These are phyloP conservation scores for Pseudanteris insignis DNA, from an alignment of 2,888 invertebrate genomes.

Conservation along the genomic window DNA sequence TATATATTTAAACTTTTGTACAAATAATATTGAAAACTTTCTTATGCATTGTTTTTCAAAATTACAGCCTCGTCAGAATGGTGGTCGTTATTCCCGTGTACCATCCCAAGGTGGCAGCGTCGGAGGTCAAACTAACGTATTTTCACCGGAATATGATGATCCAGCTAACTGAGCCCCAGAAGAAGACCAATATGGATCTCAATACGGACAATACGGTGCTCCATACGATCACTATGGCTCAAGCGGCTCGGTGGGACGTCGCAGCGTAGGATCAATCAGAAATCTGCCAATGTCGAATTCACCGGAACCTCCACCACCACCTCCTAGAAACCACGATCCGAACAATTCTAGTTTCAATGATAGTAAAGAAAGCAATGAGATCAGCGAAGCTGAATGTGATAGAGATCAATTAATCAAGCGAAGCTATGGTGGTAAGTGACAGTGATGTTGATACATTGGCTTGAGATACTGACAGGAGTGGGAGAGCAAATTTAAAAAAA, in stretches of 20 bases:
- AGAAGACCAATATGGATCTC: conserved; percentile 90
- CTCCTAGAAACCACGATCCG: conserved; percentile 83
- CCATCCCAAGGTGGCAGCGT: conserved; percentile 81
- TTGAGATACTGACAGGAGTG: conserved; percentile 24
- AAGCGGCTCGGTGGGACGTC: conserved; percentile 78
- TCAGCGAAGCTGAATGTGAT: conserved; percentile 93
- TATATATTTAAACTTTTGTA: background rate
- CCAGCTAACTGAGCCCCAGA: conserved; percentile 92
- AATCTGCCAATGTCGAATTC: conserved; percentile 71
- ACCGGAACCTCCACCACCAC: conserved; percentile 77
- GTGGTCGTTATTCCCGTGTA: conserved; percentile 79
- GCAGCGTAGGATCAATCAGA: conserved; percentile 71
- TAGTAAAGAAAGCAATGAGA: conserved; percentile 93
- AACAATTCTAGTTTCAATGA: conserved; percentile 85
- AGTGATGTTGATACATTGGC: conserved; percentile 13
- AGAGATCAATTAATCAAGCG: conserved; percentile 81
- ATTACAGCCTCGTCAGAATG: conserved; percentile 73
- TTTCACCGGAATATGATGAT: conserved; percentile 87
- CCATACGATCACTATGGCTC: conserved; percentile 92
- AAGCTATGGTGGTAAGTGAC: conserved; percentile 82
- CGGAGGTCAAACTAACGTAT: conserved; percentile 70
- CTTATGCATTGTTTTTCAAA: conserved; percentile 10
- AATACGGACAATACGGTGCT: conserved; percentile 82
- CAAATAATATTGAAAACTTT: background rate
- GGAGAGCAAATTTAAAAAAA: too few species aligned